Conservation (phyloP, 2,888 invertebrate genomes). For the Pegoplata infirma region DNA sequence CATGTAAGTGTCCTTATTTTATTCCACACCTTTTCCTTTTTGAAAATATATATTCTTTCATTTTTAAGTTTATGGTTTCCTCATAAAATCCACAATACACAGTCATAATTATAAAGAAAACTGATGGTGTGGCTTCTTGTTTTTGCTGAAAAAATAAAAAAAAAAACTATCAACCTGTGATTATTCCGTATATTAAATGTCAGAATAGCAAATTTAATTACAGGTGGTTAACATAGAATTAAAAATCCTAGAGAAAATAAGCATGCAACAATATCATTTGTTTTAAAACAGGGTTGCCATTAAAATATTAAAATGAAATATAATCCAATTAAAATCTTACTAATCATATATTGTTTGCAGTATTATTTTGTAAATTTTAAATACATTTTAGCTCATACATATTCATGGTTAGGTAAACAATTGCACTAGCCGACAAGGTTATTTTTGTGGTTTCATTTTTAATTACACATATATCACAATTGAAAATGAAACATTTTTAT, state of each 20-base stretch:
- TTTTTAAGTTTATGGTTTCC: neutral
- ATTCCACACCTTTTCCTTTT: conserved; percentile 3
- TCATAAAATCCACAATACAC: neutral
- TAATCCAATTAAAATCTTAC: no score
- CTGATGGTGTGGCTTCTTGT: neutral
- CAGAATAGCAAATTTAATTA: conserved; percentile 7
- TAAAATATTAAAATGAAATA: no score
- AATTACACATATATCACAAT: no score
- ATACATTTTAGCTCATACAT: no score
- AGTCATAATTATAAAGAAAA: conserved; percentile 11
- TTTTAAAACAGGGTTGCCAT: neutral
- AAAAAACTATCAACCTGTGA: conserved; percentile 14
- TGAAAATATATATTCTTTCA: neutral
- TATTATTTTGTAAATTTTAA: no score
- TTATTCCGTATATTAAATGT: conserved; percentile 7
- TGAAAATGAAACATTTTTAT: no score
- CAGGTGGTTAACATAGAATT: neutral
- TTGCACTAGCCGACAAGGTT: no score
- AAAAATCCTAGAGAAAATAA: neutral
- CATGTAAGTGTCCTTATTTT: no score
- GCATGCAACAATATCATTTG: neutral
- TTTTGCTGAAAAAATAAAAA: neutral
- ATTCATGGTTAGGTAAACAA: no score
- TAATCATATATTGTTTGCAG: no score
- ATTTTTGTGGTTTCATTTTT: no score